Percentiles rank a stretch among this genome's conserved stretches.
Conservation (phyloP, 2,797 vertebrate species). For the Melanotaenia nigrans region DNA sequence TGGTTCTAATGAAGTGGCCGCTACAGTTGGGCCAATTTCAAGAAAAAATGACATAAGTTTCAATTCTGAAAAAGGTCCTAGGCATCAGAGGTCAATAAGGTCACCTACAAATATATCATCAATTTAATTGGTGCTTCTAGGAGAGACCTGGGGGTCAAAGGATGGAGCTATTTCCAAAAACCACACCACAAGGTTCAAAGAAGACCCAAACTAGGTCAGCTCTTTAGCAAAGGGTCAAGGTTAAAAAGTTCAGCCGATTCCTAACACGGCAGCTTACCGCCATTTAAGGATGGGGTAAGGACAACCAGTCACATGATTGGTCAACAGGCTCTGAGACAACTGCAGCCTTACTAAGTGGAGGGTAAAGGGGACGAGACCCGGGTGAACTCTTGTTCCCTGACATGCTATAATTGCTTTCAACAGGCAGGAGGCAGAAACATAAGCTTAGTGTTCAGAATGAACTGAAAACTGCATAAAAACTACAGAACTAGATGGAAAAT, state of each 20-base stretch:
- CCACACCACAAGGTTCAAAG: not conserved
- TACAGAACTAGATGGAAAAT: no score
- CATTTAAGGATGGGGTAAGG: not conserved
- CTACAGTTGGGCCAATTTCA: not conserved
- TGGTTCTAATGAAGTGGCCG: no score
- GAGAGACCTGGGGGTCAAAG: conserved; percentile 3
- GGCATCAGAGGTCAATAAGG: conserved; percentile 4
- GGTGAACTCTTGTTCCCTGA: conserved; percentile 1
- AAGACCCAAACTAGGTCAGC: not conserved
- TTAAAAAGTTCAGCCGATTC: conserved; percentile 11
- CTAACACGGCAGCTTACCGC: not conserved
- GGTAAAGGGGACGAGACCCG: not conserved
- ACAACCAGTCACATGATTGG: conserved; percentile 8
- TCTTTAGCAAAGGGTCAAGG: not conserved
- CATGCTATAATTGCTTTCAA: not conserved
- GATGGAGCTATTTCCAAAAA: not conserved
- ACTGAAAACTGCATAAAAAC: not conserved
- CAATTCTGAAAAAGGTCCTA: not conserved
- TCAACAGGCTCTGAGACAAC: not conserved
- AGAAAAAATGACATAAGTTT: not conserved
- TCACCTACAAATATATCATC: conserved; percentile 14
- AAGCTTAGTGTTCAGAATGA: not conserved
- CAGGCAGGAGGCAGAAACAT: not conserved
- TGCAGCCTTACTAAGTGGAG: not conserved
- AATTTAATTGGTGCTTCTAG: conserved; percentile 19